Conservation (phyloP, 2,888 invertebrate genomes). For the Pammene fasciana region DNA sequence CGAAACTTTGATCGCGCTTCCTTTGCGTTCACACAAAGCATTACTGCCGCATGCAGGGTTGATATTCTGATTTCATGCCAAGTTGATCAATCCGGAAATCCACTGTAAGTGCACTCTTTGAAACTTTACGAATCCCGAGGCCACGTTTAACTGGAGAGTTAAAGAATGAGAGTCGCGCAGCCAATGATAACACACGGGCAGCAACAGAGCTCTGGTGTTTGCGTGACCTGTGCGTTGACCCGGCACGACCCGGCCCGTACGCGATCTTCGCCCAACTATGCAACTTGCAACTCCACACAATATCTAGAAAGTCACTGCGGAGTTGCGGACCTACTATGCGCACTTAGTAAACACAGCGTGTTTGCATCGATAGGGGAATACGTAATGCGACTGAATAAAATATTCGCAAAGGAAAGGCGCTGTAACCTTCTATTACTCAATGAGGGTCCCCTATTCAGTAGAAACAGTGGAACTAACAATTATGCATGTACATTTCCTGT, state of each 20-base stretch:
- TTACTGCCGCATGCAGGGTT: constrained; percentile 32
- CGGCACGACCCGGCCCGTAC: constrained; percentile 52
- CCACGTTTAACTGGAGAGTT: constrained; percentile 1
- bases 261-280: constrained; percentile 60
- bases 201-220: constrained; percentile 45
- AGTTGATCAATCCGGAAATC: neutral
- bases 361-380: constrained; percentile 41
- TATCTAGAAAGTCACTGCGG: constrained; percentile 37
- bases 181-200: constrained; percentile 4
- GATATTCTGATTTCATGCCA: neutral
- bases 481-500: neutral
- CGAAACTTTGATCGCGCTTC: constrained; percentile 27
- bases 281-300: constrained; percentile 34
- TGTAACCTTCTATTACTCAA: constrained; percentile 34
- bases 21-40: constrained; percentile 21
- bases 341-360: constrained; percentile 37
- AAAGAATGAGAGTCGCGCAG: neutral
- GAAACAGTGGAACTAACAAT: constrained; percentile 12
- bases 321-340: constrained; percentile 27
- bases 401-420: constrained; percentile 31
- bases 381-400: constrained; percentile 39
- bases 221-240: constrained; percentile 66
- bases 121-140: neutral
- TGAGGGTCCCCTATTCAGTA: constrained; percentile 15
- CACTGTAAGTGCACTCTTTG: neutral